Conservation (phyloP, 2,888 invertebrate genomes). For the Cacoxenus indagator region DNA sequence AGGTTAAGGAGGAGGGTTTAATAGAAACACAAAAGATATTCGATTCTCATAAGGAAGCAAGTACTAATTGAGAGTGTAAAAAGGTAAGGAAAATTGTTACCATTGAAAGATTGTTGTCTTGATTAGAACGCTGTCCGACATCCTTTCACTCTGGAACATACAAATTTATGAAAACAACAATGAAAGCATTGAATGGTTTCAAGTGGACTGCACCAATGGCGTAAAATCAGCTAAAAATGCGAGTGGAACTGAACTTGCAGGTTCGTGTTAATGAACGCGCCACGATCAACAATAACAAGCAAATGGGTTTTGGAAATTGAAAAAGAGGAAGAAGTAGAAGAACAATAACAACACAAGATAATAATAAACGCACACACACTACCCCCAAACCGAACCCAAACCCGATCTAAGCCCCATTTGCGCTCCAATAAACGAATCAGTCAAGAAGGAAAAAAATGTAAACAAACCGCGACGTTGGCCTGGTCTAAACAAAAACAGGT, state of each 20-base stretch:
- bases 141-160: too few relatives aligned
- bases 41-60: too few relatives aligned
- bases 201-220: too few relatives aligned
- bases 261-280: not conserved
- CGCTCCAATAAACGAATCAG: constrained; percentile 36
- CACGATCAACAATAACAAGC: constrained; percentile 17
- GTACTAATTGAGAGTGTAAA: too few relatives aligned
- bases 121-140: too few relatives aligned
- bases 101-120: too few relatives aligned
- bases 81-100: too few relatives aligned
- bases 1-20: too few relatives aligned
- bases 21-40: too few relatives aligned
- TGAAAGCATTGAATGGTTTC: too few relatives aligned
- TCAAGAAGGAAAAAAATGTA: constrained; percentile 54
- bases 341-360: constrained; percentile 1
- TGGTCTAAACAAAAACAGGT: constrained; percentile 37
- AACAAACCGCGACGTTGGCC: constrained; percentile 47
- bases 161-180: too few relatives aligned
- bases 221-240: not conserved
- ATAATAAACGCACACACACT: constrained; percentile 29
- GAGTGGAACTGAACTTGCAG: not conserved
- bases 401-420: not conserved
- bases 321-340: constrained; percentile 37
- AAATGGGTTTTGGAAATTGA: constrained; percentile 21
- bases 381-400: constrained; percentile 22